Evolutionary conservation across 1,140 invertebrate genomes (phyloP).

Genomic region (silkworm (Bombyx mori)): ASM3026992v2 NC_085113.1:7110501-7111000

Average conservation of each 20-base stretch:
- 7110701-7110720: no score
- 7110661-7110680: no score
- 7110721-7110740: no score
- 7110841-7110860: no score
- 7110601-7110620: slow-evolving; percentile 13
- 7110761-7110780: no score
- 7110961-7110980: slow-evolving; percentile 82
- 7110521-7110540: slow-evolving; percentile 42
- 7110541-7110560: slow-evolving; percentile 43
- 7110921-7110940: slow-evolving; percentile 3
- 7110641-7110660: not conserved
- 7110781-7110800: no score
- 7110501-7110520: slow-evolving; percentile 19
- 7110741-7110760: no score
- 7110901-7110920: not conserved
- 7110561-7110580: slow-evolving; percentile 65
- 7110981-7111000: slow-evolving; percentile 71
- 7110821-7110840: no score
- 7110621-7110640: not conserved
- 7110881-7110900: not conserved
- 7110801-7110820: no score
- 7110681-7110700: no score
- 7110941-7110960: slow-evolving; percentile 10
- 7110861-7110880: no score
- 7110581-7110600: slow-evolving; percentile 55